These are phyloP conservation scores for Limonius californicus DNA, from an alignment of 1,140 invertebrate species.

Conservation along the genomic window DNA sequence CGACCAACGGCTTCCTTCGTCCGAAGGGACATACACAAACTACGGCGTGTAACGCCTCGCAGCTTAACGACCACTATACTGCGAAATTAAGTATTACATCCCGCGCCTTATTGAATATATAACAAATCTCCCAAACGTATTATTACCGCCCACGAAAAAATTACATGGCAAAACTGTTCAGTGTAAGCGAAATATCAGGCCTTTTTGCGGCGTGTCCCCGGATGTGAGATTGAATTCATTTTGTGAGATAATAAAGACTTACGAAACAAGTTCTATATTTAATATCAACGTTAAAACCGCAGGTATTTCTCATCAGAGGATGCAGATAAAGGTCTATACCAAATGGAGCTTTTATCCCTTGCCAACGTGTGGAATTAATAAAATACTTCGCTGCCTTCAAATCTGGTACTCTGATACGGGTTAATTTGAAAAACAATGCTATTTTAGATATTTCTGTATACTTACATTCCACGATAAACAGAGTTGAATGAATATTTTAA, in stretches of 20 bases:
- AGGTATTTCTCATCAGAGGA: constrained; percentile 2
- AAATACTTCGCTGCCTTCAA: background rate
- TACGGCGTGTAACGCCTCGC: background rate
- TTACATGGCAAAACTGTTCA: background rate
- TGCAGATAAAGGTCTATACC: background rate
- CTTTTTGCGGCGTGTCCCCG: background rate
- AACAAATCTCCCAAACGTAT: background rate
- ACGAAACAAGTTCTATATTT: background rate
- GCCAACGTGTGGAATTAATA: constrained; percentile 4
- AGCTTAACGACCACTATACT: constrained; percentile 5
- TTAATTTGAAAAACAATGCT: background rate
- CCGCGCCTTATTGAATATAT: background rate
- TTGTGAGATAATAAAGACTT: background rate
- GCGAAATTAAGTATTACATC: constrained; percentile 2
- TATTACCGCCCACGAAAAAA: background rate
- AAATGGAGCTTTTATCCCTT: background rate
- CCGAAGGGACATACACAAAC: constrained; percentile 16
- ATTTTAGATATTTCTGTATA: too few relatives aligned
- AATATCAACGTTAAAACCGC: background rate
- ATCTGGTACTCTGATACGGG: too few relatives aligned
- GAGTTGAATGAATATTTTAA: too few relatives aligned
- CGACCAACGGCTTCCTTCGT: constrained; percentile 27
- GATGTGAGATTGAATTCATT: background rate
- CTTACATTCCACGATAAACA: too few relatives aligned
- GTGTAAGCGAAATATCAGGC: background rate